These are phyloP conservation scores for Pseudopleuronectes americanus DNA, from an alignment of 2,797 vertebrate genomes.

Conservation along the genomic window DNA sequence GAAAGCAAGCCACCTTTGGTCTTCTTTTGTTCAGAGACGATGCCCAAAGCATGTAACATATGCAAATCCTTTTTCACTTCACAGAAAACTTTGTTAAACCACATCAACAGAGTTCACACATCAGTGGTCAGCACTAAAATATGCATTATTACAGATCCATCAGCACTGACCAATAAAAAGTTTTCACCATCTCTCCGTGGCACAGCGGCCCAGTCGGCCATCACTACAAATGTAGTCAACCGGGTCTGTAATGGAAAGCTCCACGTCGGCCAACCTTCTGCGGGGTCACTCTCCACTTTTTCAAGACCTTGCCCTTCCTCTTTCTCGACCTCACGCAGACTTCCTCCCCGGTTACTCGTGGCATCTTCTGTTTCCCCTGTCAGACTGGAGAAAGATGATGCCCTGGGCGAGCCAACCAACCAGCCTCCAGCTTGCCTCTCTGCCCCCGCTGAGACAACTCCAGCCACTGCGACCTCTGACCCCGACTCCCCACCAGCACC, in stretches of 20 bases:
- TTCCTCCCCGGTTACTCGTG: background rate
- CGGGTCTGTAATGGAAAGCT: conserved; percentile 46
- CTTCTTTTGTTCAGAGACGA: conserved; percentile 61
- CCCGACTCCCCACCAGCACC: conserved; percentile 5
- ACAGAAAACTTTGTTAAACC: conserved; percentile 56
- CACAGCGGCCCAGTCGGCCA: background rate
- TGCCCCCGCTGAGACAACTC: conserved; percentile 1
- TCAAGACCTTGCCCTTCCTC: conserved; percentile 6
- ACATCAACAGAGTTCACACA: conserved; percentile 65
- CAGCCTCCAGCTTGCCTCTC: background rate
- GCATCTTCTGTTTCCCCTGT: background rate
- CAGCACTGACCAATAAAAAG: conserved; percentile 9
- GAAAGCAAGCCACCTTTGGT: conserved; percentile 28
- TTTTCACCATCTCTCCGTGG: background rate
- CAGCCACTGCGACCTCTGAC: background rate
- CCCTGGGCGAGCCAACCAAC: background rate
- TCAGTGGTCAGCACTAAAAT: conserved; percentile 69
- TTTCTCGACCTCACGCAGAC: background rate
- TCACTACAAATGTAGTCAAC: background rate
- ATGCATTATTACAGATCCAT: conserved; percentile 48
- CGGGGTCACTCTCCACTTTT: background rate
- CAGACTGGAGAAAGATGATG: background rate
- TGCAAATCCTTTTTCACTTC: conserved; percentile 73
- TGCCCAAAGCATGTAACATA: conserved; percentile 67
- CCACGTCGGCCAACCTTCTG: background rate